phyloP scores from a whole-genome alignment of 2,797 vertebrate species.

The Tachyglossus aculeatus region DNA sequence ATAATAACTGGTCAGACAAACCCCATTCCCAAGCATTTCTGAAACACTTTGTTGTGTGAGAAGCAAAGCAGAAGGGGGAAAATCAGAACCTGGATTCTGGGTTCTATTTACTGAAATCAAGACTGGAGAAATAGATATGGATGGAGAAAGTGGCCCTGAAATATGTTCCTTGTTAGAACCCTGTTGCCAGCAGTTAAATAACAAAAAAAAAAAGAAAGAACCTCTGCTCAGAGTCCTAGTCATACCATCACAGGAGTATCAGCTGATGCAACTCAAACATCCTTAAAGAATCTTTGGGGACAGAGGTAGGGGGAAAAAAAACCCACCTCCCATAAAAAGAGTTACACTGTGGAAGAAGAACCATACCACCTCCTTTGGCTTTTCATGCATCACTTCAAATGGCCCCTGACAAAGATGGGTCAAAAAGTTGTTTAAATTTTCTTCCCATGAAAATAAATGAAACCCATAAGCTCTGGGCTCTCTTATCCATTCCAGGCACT shows the following conservation, averaged over 20 bases:
- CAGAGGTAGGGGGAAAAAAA: slow-evolving; percentile 57
- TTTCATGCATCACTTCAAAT: no score
- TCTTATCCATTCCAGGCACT: no score
- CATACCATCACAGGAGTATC: slow-evolving; percentile 56
- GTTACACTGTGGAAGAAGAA: slow-evolving; percentile 61
- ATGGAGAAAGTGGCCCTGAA: slow-evolving; percentile 68
- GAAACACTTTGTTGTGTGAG: slow-evolving; percentile 28
- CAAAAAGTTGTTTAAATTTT: no score
- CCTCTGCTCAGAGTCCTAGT: slow-evolving; percentile 50
- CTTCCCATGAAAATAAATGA: no score
- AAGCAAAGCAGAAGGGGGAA: slow-evolving; percentile 35
- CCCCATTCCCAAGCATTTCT: slow-evolving; percentile 36
- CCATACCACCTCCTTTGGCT: no score
- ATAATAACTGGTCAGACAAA: slow-evolving; percentile 25
- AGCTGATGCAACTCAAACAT: slow-evolving; percentile 66
- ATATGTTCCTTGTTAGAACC: slow-evolving; percentile 74
- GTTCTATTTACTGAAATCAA: slow-evolving; percentile 69
- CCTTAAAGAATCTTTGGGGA: slow-evolving; percentile 63
- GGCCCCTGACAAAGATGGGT: no score
- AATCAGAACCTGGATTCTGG: slow-evolving; percentile 36
- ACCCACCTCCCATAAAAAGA: slow-evolving; percentile 52
- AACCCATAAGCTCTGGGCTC: no score
- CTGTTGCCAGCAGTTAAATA: slow-evolving; percentile 68
- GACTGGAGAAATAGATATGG: slow-evolving; percentile 69
- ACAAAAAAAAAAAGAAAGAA: slow-evolving; percentile 57